phyloP scores from a whole-genome alignment of 2,113 vertebrate species.

The Motacilla alba region DNA sequence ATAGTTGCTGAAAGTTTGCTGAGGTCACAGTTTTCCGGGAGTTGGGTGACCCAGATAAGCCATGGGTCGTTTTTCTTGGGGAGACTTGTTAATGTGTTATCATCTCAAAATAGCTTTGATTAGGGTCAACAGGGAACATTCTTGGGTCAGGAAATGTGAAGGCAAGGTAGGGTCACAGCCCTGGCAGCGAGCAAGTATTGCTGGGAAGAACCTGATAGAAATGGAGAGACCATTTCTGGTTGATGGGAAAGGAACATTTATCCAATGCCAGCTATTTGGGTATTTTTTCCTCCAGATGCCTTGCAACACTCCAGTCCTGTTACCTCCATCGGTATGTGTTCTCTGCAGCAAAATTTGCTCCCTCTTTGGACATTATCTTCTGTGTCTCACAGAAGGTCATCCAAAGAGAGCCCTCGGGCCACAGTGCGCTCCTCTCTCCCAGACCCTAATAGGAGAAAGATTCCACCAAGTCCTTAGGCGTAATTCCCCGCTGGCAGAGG shows the following conservation, averaged over 20 bases:
- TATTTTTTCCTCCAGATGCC: slow-evolving; percentile 51
- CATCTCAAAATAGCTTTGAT: slow-evolving; percentile 61
- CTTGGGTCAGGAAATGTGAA: slow-evolving; percentile 38
- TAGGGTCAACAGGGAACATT: slow-evolving; percentile 45
- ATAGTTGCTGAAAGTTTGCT: slow-evolving; percentile 64
- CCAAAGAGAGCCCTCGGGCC: not conserved
- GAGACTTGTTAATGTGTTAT: slow-evolving; percentile 49
- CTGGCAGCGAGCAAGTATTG: slow-evolving; percentile 27
- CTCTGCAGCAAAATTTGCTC: not conserved
- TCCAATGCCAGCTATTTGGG: slow-evolving; percentile 46
- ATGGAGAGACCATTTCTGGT: slow-evolving; percentile 23
- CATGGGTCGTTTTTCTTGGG: slow-evolving; percentile 48
- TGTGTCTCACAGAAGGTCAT: slow-evolving; percentile 16
- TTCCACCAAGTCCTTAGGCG: not conserved
- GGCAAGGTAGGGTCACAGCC: slow-evolving; percentile 2
- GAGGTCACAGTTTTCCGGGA: slow-evolving; percentile 65
- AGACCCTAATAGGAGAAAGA: slow-evolving; percentile 55
- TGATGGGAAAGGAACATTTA: slow-evolving; percentile 36
- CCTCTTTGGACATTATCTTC: slow-evolving; percentile 15
- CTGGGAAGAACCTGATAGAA: slow-evolving; percentile 48
- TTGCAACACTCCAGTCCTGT: slow-evolving; percentile 20
- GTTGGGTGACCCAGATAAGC: slow-evolving; percentile 60
- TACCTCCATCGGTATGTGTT: not conserved
- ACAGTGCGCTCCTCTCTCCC: not conserved
- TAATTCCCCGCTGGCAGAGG: slow-evolving; percentile 46